Evolutionary conservation across 2,888 invertebrate genomes (phyloP).

Genomic region (Cheilosia variabilis): DNA sequence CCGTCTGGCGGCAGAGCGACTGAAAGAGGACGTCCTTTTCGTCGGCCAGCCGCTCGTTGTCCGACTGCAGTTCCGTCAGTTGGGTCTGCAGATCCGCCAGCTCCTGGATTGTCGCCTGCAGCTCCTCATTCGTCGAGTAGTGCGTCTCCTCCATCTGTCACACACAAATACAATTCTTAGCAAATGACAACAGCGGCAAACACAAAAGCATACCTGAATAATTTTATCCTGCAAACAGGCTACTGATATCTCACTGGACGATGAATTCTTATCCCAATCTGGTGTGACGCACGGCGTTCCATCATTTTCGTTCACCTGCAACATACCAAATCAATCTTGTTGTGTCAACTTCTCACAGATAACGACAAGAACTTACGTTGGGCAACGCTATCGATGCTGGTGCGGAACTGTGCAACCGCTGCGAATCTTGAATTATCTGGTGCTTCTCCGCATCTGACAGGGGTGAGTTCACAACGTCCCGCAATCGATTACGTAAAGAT

Average conservation of each 20-base stretch:
- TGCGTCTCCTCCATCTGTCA: conserved; percentile 84
- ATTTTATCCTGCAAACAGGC: conserved; percentile 97
- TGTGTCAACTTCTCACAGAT: neutral
- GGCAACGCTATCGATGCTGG: conserved; percentile 89
- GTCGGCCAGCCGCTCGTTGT: conserved; percentile 93
- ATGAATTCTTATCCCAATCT: conserved; percentile 96
- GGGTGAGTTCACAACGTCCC: conserved; percentile 92
- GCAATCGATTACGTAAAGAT: conserved; percentile 88
- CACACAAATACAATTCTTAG: neutral
- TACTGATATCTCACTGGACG: conserved; percentile 95
- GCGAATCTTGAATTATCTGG: conserved; percentile 89
- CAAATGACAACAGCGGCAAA: neutral
- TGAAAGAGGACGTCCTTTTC: conserved; percentile 95
- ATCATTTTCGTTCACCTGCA: conserved; percentile 84
- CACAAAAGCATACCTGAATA: conserved; percentile 86
- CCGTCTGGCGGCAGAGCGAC: conserved; percentile 95
- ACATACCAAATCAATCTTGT: conserved; percentile 1
- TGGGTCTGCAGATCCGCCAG: conserved; percentile 94
- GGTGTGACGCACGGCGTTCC: conserved; percentile 90
- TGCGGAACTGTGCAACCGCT: conserved; percentile 90
- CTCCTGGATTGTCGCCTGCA: conserved; percentile 97
- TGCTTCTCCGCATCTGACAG: conserved; percentile 93
- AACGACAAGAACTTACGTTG: conserved; percentile 79
- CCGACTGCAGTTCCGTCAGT: conserved; percentile 92
- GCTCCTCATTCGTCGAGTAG: conserved; percentile 93